A percentile compares a stretch with the other conserved stretches of the same genome.
These are phyloP conservation scores for Cremastobaeus sp. DNA, from an alignment of 2,888 invertebrate species.

Conservation along the genomic window DNA sequence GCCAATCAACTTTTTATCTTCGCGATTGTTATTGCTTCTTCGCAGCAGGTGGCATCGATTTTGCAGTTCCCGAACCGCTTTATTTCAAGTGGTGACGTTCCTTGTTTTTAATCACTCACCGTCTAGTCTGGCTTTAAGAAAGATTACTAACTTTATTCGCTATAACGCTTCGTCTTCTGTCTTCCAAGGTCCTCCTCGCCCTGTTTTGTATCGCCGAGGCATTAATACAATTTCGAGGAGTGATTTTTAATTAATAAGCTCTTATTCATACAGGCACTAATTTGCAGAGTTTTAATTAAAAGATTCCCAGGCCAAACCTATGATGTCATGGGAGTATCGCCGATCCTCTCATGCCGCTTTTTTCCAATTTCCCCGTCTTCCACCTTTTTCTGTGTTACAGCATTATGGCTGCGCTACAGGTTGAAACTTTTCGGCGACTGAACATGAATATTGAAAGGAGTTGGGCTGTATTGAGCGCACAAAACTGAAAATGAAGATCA, in stretches of 20 bases:
- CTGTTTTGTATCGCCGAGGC: no score
- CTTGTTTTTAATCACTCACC: not conserved
- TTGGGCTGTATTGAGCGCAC: no score
- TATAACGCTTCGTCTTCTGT: not conserved
- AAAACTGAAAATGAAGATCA: no score
- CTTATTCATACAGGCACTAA: not conserved
- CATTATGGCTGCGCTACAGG: not conserved
- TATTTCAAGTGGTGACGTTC: slow-evolving; percentile 1
- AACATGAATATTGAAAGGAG: no score
- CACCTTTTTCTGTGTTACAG: not conserved
- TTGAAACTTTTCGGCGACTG: not conserved
- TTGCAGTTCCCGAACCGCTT: not conserved
- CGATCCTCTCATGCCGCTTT: not conserved
- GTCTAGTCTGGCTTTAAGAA: no score
- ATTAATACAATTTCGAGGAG: not conserved
- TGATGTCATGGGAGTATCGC: not conserved
- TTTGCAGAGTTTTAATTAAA: not conserved
- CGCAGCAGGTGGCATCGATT: no score
- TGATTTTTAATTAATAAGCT: not conserved
- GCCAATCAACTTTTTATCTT: not conserved
- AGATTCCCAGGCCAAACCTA: not conserved
- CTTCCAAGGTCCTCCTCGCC: no score
- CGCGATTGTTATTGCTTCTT: no score
- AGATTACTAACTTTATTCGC: not conserved
- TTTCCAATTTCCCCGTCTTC: not conserved